Base-by-base conservation (phyloP, 2,888 invertebrate species). In the Metalampra italica region DNA sequence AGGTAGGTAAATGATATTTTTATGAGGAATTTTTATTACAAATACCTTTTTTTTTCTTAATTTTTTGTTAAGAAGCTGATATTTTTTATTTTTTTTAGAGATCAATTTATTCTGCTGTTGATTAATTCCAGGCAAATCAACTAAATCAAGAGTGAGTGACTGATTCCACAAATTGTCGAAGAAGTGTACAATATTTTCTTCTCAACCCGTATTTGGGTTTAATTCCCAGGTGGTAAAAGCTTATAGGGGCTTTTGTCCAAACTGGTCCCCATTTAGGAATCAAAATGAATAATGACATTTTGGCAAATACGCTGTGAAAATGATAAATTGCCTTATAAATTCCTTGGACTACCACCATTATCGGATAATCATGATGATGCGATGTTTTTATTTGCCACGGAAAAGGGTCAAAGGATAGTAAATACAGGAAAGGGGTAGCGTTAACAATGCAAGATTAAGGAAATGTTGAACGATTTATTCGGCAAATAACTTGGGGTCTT, bases 241-340 rank as follows among this genome's bases (percentile, higher is more conserved):
- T 74, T 66, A 72, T 73, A 68, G 56, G 63, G 51, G 63, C 66
- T 74, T 68, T 59, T 45, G 47, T 41, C 41, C 47, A 29, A 13
- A 41, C 39, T 29, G 13, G 8, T 61, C 60, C 63, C 61, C 66
- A 68, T 73, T 64, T 63, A 65, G 57, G 64, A 71, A 66, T 68
- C 54, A 59, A 67, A 75, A 81, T 79, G 77, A 79, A 71, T 82
- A 68, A 81, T 75, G 80, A 75, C 69, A 61, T 78, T 72, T 70
- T 63, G 53, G 56, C 60, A 59, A 79, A 74, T 74, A 60, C 63
- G 67, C 66, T 60, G 62, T 60, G 64, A 66, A 71, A 72, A 67
- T 81, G 81, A 82, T 73, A 71, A 78, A 82, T 82, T 71, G 68
- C 69, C 66, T 70, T 69, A 70, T 77, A 78, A 81, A 81, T 78